Percentiles rank a stretch among this genome's conserved stretches.
phyloP scores from a whole-genome alignment of 2,888 invertebrate genomes.

The Heliconius charithonia region DNA sequence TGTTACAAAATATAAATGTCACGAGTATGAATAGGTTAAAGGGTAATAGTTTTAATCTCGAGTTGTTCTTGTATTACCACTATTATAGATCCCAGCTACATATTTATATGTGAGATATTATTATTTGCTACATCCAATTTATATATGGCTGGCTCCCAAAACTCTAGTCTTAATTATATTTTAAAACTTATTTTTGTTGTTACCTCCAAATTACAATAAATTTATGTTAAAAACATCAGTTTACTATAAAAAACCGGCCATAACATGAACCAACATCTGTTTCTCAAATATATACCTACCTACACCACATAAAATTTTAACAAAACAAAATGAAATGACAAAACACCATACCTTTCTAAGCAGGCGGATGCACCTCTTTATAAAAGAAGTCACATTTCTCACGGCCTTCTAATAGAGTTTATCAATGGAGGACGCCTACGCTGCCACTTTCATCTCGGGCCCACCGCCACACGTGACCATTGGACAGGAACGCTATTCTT shows the following conservation, averaged over 20 bases:
- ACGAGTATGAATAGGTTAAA: conserved; percentile 27
- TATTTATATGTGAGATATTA: not conserved
- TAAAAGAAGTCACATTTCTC: conserved; percentile 67
- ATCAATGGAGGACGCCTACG: conserved; percentile 68
- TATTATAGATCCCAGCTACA: conserved; percentile 21
- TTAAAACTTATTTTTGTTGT: not conserved
- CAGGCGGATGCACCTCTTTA: conserved; percentile 37
- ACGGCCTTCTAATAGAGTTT: conserved; percentile 64
- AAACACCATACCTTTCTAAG: conserved; percentile 30
- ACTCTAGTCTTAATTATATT: too few relatives aligned
- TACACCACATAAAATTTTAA: conserved; percentile 15
- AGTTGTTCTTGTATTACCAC: conserved; percentile 25
- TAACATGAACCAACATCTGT: conserved; percentile 2
- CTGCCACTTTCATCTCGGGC: conserved; percentile 77
- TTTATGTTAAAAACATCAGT: not conserved
- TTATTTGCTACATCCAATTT: too few relatives aligned
- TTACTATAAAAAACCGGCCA: not conserved
- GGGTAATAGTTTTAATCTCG: conserved; percentile 31
- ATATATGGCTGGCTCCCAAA: too few relatives aligned
- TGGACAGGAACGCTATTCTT: conserved; percentile 68
- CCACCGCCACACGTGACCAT: conserved; percentile 70
- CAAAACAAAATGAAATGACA: conserved; percentile 27
- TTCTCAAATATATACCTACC: conserved; percentile 2
- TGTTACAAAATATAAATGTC: conserved; percentile 28
- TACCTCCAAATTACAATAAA: not conserved